phyloP scores from a whole-genome alignment of 2,888 invertebrate genomes.

The Drosophila lutescens region DNA sequence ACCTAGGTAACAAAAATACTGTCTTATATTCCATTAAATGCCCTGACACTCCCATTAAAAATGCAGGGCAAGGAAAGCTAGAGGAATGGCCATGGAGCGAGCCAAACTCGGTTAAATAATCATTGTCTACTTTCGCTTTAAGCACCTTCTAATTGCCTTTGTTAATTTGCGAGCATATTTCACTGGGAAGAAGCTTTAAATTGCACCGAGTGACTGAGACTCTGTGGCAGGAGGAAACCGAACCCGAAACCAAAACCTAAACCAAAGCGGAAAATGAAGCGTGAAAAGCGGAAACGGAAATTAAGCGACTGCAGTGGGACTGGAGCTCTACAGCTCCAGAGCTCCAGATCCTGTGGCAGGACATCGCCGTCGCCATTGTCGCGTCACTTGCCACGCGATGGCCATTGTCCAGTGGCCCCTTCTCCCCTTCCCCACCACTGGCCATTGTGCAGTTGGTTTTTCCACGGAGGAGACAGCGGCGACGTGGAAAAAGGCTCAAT shows the following conservation, averaged over 20 bases:
- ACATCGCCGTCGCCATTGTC: slow-evolving; percentile 56
- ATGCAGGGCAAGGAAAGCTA: neutral
- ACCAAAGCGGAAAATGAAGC: slow-evolving; percentile 62
- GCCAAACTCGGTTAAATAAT: slow-evolving; percentile 38
- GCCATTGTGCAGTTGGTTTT: slow-evolving; percentile 66
- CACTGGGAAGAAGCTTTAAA: slow-evolving; percentile 42
- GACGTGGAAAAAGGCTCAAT: slow-evolving; percentile 25
- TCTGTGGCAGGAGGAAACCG: slow-evolving; percentile 5
- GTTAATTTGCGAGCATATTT: slow-evolving; percentile 66
- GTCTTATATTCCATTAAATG: no score
- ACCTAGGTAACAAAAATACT: no score
- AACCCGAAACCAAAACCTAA: slow-evolving; percentile 20
- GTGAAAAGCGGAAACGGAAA: slow-evolving; percentile 66
- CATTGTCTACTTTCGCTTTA: slow-evolving; percentile 50
- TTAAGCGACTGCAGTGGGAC: slow-evolving; percentile 60
- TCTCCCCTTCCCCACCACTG: slow-evolving; percentile 12
- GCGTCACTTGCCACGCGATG: slow-evolving; percentile 61
- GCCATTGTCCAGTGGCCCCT: slow-evolving; percentile 23
- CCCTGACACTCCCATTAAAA: neutral
- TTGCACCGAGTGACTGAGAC: slow-evolving; percentile 3
- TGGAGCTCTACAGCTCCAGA: slow-evolving; percentile 1
- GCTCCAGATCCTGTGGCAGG: slow-evolving; percentile 29
- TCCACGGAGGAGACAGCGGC: slow-evolving; percentile 39
- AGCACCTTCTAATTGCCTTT: slow-evolving; percentile 68
- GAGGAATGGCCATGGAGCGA: slow-evolving; percentile 7